Evolutionary conservation across 2,888 invertebrate genomes (phyloP).

Genomic region (Mythimna vitellina): DNA sequence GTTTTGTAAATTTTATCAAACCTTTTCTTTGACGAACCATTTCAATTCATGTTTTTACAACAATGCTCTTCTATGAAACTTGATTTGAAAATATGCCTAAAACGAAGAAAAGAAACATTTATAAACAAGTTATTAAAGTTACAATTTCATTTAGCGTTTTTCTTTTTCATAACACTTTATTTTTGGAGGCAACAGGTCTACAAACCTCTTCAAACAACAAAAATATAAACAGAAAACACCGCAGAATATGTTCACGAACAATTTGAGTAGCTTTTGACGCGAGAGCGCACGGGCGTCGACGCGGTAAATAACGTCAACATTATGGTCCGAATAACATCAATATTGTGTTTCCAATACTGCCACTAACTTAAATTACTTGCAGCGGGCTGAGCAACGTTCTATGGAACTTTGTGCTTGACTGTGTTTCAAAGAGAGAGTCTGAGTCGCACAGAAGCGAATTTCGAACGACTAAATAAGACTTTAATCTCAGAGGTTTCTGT

Average conservation of each 20-base stretch:
- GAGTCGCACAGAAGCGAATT: neutral
- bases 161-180: neutral
- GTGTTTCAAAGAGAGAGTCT: constrained; percentile 6
- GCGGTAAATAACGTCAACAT: constrained; percentile 67
- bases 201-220: constrained; percentile 36
- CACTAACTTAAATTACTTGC: constrained; percentile 30
- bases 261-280: constrained; percentile 70
- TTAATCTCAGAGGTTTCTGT: too few relatives aligned
- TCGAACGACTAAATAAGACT: neutral
- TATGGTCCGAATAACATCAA: constrained; percentile 52
- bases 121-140: too few relatives aligned
- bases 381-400: neutral
- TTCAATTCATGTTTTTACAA: too few relatives aligned
- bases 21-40: neutral
- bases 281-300: constrained; percentile 57
- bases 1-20: neutral
- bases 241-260: constrained; percentile 65
- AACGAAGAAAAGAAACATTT: too few relatives aligned
- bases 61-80: too few relatives aligned
- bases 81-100: too few relatives aligned
- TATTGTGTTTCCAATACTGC: constrained; percentile 43
- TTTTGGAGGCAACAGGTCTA: constrained; percentile 4
- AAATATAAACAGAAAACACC: constrained; percentile 37
- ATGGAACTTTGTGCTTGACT: constrained; percentile 29
- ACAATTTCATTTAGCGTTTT: neutral